Conservation (phyloP, 2,797 vertebrate species). For the Tenualosa thibaudeaui region DNA sequence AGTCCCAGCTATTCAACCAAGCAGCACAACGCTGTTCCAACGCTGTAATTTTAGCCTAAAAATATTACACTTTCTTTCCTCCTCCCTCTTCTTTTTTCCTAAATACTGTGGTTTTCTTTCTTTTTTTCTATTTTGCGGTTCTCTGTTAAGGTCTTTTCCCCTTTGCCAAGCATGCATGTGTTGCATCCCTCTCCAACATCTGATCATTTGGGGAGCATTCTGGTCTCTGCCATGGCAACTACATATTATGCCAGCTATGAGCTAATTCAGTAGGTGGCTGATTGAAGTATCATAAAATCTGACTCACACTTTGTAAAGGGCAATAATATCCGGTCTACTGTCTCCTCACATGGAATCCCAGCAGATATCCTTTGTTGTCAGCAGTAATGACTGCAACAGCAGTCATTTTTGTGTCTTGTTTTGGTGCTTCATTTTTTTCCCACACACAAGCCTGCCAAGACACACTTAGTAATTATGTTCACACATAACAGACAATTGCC, state of each 20-base stretch:
- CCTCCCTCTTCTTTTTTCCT: slow-evolving; percentile 70
- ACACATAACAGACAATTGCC: slow-evolving; percentile 48
- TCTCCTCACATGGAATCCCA: slow-evolving; percentile 1
- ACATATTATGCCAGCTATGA: slow-evolving; percentile 34
- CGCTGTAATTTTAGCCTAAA: slow-evolving; percentile 86
- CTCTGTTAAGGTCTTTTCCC: slow-evolving; percentile 76
- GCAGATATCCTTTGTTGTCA: slow-evolving; percentile 26
- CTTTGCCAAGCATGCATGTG: slow-evolving; percentile 77
- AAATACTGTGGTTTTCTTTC: slow-evolving; percentile 75
- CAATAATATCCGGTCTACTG: slow-evolving; percentile 35
- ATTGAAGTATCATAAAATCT: slow-evolving; percentile 34
- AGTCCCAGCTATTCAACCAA: slow-evolving; percentile 75
- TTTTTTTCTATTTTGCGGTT: slow-evolving; percentile 73
- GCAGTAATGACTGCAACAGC: slow-evolving; percentile 34
- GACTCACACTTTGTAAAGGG: slow-evolving; percentile 37
- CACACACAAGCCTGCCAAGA: slow-evolving; percentile 31
- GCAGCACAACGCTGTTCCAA: slow-evolving; percentile 81
- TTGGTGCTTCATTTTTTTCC: slow-evolving; percentile 36
- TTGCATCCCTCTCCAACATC: slow-evolving; percentile 71
- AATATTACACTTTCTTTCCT: slow-evolving; percentile 85
- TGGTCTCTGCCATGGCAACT: slow-evolving; percentile 42
- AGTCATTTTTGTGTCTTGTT: slow-evolving; percentile 33
- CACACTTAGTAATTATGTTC: slow-evolving; percentile 54
- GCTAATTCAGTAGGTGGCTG: slow-evolving; percentile 45
- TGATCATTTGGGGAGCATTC: slow-evolving; percentile 61